Evolutionary conservation across 2,113 vertebrate genomes (phyloP), one percentile per base, ranked within the genome.

Genomic region (Grammomys surdaster): DNA sequence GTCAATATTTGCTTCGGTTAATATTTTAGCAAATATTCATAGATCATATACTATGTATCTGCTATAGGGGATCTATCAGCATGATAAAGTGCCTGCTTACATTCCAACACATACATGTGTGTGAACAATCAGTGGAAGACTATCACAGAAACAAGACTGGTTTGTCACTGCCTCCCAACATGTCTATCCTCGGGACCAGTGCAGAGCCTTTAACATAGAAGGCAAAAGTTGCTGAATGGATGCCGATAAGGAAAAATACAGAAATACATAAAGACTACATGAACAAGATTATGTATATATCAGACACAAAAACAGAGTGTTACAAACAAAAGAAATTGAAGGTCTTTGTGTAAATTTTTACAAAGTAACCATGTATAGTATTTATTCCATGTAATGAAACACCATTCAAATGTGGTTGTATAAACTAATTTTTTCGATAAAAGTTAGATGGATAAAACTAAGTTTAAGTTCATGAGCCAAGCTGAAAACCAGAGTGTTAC

Each of bases 11-110:
- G 36, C 48, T 78, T 17, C 69, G 77, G 60, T 46, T 75, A 40
- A 48, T 94, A 65, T 58, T 40, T 40, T 40, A 90, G 87, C 63
- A 87, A 88, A 73, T 43, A 92, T 54, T 69, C 84, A 36, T n/a
- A 40, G 0, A 84, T 84, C 51, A 54, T 5, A 36, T 85, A 56
- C 81, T 73, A 28, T 65, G 70, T 31, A 22, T 46, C 36, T 58
- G 33, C 20, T n/a, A 46, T 88, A 72, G 48, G 58, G 24, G 20
- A 26, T 72, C 26, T 60, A 70, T 4, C 7, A 73, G 65, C 6
- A 73, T 48, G 84, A 89, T n/a, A 82, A 69, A 82, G 13, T 46
- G 5, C 20, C 33, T 65, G 67, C n/a, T 51, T 89, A 63, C 20
- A 56, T 28, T 8, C 10, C 16, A 0, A 28, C 24, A 33, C 12